A percentile compares a stretch with the other conserved stretches of the same genome.
These are phyloP conservation scores for Parthenolecanium corni DNA, from an alignment of 2,888 invertebrate species.

Conservation along the genomic window DNA sequence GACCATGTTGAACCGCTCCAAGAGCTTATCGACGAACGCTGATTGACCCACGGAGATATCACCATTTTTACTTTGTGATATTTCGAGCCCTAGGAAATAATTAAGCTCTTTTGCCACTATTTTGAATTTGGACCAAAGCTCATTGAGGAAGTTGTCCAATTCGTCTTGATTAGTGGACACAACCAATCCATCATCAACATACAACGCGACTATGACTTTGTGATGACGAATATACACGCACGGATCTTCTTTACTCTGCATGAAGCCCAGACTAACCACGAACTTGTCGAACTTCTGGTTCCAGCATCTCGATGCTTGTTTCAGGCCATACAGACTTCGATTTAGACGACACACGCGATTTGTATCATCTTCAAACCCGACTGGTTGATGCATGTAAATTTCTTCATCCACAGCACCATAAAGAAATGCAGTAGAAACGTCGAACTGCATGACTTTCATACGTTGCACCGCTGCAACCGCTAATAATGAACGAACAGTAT, in stretches of 20 bases:
- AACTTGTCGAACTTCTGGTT: constrained; percentile 35
- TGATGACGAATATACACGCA: constrained; percentile 31
- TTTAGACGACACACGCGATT: constrained; percentile 35
- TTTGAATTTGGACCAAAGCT: not conserved
- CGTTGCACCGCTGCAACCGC: constrained; percentile 29
- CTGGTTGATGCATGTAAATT: constrained; percentile 37
- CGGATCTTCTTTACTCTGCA: constrained; percentile 33
- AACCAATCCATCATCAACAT: constrained; percentile 17
- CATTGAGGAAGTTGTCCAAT: not conserved
- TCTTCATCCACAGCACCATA: constrained; percentile 35
- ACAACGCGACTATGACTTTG: not conserved
- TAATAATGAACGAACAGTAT: constrained; percentile 29
- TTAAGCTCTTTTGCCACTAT: not conserved
- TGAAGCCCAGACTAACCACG: constrained; percentile 33
- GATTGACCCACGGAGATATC: not conserved
- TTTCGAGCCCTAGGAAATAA: constrained; percentile 14
- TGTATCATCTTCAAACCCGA: constrained; percentile 36
- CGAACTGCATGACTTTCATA: constrained; percentile 34
- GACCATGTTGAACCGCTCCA: not conserved
- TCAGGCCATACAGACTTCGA: constrained; percentile 37
- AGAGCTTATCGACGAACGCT: not conserved
- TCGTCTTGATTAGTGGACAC: not conserved
- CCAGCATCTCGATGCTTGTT: constrained; percentile 37
- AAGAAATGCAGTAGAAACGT: constrained; percentile 36
- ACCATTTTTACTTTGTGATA: not conserved